Conservation (phyloP, 2,113 vertebrate species). For the Campylorhamphus procurvoides region DNA sequence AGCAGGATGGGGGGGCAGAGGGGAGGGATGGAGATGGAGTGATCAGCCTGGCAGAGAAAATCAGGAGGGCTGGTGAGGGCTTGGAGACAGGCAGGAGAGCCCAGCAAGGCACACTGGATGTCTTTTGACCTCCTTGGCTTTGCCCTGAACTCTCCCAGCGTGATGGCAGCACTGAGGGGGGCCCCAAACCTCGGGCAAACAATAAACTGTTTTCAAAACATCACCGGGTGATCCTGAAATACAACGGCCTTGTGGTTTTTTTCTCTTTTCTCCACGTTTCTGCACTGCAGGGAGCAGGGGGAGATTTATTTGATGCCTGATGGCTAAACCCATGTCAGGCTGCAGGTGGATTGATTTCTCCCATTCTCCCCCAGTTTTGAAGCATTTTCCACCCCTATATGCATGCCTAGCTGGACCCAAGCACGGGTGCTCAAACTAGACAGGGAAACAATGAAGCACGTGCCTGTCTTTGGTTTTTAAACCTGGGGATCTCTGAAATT, state of each 20-base stretch:
- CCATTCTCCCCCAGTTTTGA: not conserved
- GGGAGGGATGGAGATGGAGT: not conserved
- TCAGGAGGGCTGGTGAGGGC: not conserved
- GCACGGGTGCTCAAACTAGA: not conserved
- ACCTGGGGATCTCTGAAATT: not conserved
- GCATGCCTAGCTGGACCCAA: not conserved
- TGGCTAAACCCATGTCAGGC: not conserved
- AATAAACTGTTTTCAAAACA: not conserved
- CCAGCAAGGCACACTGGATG: not conserved
- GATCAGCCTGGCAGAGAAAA: not conserved
- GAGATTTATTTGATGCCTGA: not conserved
- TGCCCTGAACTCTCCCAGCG: accelerated
- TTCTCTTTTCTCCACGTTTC: not conserved
- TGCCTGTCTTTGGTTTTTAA: not conserved
- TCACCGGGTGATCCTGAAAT: not conserved
- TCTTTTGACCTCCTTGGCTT: not conserved
- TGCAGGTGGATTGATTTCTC: not conserved
- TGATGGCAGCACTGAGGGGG: not conserved
- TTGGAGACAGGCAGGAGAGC: not conserved
- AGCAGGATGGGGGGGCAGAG: not conserved
- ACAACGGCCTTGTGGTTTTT: not conserved
- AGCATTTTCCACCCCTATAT: not conserved
- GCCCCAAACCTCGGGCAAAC: not conserved
- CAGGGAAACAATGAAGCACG: not conserved
- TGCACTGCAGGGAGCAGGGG: not conserved